Conservation (phyloP, 2,888 invertebrate species). For the Caradrina clavipalpis region DNA sequence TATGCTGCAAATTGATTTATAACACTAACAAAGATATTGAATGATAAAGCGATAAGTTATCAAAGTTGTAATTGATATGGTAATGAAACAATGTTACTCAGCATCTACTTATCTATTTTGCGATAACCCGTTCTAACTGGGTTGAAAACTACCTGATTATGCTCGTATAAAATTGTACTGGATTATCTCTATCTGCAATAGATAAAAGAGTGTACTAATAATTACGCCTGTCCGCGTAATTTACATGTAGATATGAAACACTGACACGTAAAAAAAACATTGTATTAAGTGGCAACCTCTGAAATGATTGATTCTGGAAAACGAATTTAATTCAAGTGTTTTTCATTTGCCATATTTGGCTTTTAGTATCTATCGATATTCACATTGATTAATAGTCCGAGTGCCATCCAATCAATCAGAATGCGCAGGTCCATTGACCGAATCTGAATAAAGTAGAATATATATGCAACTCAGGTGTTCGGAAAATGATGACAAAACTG, state of each 20-base stretch:
- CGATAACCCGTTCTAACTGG: conserved; percentile 66
- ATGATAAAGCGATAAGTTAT: conserved; percentile 60
- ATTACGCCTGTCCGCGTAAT: conserved; percentile 40
- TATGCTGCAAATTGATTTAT: conserved; percentile 48
- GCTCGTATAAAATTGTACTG: conserved; percentile 63
- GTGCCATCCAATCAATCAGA: conserved; percentile 6
- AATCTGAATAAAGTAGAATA: conserved; percentile 21
- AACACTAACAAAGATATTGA: conserved; percentile 53
- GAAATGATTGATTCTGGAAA: conserved; percentile 1
- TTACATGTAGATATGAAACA: conserved; percentile 31
- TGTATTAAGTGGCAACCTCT: not conserved
- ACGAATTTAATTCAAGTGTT: not conserved
- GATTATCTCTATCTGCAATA: conserved; percentile 53
- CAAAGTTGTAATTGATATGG: conserved; percentile 69
- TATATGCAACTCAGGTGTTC: conserved; percentile 16
- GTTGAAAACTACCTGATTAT: conserved; percentile 68
- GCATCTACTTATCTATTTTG: conserved; percentile 53
- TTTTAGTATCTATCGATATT: conserved; percentile 25
- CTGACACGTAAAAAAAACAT: conserved; percentile 7
- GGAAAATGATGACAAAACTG: conserved; percentile 9
- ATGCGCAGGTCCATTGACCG: conserved; percentile 32
- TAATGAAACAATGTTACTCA: conserved; percentile 68
- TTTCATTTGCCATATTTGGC: conserved; percentile 23
- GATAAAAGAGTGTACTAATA: conserved; percentile 40
- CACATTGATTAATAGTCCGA: conserved; percentile 14